Percentiles rank a stretch among this genome's conserved stretches.
These are phyloP conservation scores for Parasteatoda tepidariorum DNA, from an alignment of 1,140 invertebrate species.

Conservation along the genomic window DNA sequence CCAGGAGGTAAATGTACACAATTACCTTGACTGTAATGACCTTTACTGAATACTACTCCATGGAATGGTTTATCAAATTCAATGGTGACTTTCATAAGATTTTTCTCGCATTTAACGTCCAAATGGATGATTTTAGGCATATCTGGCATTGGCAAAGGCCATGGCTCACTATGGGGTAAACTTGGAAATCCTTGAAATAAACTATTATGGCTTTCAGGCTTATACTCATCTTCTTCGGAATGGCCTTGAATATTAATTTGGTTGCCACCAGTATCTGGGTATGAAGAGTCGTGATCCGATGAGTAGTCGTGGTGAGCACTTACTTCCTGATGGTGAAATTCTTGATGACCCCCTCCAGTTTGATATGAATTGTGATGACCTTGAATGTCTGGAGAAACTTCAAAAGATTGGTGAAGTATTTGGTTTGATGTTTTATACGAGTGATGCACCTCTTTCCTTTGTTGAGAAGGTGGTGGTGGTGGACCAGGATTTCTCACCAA, in stretches of 20 bases:
- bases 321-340: constrained; percentile 11
- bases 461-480: constrained; percentile 1
- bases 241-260: constrained; percentile 39
- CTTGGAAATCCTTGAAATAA: constrained; percentile 58
- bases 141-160: constrained; percentile 64
- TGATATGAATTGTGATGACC: background rate
- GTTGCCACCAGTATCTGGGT: constrained; percentile 6
- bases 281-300: background rate
- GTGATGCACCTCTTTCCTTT: constrained; percentile 21
- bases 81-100: constrained; percentile 65
- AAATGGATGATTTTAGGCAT: constrained; percentile 66
- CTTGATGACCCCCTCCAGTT: background rate
- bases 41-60: constrained; percentile 66
- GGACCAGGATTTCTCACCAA: constrained; percentile 18
- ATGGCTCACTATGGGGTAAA: constrained; percentile 61
- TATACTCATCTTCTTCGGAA: constrained; percentile 24
- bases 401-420: constrained; percentile 42
- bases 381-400: constrained; percentile 22
- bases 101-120: constrained; percentile 67
- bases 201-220: constrained; percentile 53
- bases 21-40: constrained; percentile 83
- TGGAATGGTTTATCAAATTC: constrained; percentile 66
- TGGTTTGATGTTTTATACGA: constrained; percentile 50
- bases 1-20: constrained; percentile 92
- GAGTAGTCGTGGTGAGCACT: constrained; percentile 2